phyloP scores from a whole-genome alignment of 2,888 invertebrate genomes.

The Bruchidius siliquastri region DNA sequence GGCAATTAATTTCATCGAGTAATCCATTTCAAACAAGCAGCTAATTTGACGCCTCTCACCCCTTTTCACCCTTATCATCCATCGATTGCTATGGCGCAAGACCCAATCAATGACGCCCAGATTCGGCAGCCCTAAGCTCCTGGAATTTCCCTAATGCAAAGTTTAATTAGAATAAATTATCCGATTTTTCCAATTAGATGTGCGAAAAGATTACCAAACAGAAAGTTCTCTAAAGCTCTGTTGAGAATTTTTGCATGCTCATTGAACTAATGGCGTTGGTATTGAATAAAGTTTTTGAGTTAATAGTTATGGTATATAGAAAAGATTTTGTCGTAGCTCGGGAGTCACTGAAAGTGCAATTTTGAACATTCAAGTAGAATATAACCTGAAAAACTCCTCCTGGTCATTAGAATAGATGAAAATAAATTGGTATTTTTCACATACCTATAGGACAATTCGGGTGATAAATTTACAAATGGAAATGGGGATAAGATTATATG shows the following conservation, averaged over 20 bases:
- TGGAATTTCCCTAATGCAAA: background rate
- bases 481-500: too few relatives aligned
- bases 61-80: background rate
- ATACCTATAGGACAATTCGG: too few relatives aligned
- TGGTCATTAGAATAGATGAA: too few relatives aligned
- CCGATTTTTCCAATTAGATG: background rate
- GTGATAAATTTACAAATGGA: too few relatives aligned
- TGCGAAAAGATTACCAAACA: background rate
- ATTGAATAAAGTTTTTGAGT: background rate
- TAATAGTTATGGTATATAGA: background rate
- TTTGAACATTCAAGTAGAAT: background rate
- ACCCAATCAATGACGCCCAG: background rate
- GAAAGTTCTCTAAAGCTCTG: background rate
- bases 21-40: background rate
- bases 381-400: background rate
- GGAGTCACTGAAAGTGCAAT: background rate
- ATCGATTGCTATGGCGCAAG: background rate
- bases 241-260: background rate
- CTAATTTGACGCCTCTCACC: background rate
- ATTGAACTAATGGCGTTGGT: background rate
- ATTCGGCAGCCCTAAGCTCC: background rate
- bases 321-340: background rate
- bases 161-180: background rate
- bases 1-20: background rate
- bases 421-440: too few relatives aligned